Base-by-base conservation (phyloP, 2,797 vertebrate species). In the Thripadectes ignobilis region DNA sequence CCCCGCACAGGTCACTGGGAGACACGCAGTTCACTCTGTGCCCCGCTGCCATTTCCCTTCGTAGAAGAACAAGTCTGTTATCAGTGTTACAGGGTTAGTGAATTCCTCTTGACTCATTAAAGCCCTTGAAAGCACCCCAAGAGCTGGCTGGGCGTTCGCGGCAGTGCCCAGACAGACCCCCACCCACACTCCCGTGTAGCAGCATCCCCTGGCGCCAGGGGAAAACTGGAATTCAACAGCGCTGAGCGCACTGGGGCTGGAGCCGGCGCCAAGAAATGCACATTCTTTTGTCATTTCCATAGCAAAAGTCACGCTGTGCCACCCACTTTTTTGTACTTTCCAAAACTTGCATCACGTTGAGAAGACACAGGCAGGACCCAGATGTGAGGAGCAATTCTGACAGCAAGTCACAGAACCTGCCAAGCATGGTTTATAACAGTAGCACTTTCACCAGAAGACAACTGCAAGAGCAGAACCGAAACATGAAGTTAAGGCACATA, bases 161-260 rank as follows among this genome's bases (percentile, higher is more conserved):
- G 54, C 6, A 10, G 54, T 2, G 2, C 23, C 57, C 85, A 81
- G 82, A 43, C 39, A 17, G 79, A 66, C 36, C 9, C 72, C 7
- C 26, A 59, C 38, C 38, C 59, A 57, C 91, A 36, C 58, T 58
- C 39, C 0, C 0, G 4, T 7, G 36, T 46, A 23, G 34, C n/a
- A 4, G 15, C 87, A n/a, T 57, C 29, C 21, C 55, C 36, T 8
- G 49, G 51, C 5, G 0, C 13, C 63, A 2, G 0, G 9, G 52
- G n/a, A 52, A 85, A 88, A 29, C 62, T 20, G 7, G 1, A 11
- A 24, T 38, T 7, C 1, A 46, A 22, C 66, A 78, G 46, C 80
- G 30, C 17, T 0, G 0, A n/a, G 61, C 0, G 1, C 6, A 14
- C n/a, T 3, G 12, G 4, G 57, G 45, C 46, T 29, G 71, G 3